Evolutionary conservation across 1,140 invertebrate species (phyloP), one percentile per base, ranked within the genome.

Genomic region (Arion vulgaris): DNA sequence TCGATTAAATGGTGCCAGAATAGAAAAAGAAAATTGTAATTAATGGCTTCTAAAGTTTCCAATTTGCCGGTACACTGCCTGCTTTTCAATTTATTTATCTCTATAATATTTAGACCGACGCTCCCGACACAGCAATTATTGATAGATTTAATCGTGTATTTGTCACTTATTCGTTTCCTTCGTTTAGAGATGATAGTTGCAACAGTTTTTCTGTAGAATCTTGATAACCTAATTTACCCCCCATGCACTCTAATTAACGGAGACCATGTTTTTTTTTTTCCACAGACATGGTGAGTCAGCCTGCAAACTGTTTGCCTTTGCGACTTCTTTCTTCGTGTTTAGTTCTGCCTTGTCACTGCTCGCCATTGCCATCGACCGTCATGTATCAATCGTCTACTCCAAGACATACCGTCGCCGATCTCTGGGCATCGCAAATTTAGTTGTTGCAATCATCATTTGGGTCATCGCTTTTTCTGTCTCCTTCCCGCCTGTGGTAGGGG

Each of bases 281-380:
- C 38, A 9, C 80, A 81, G 80, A 62, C 86, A 90, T 73, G 88
- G 89, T 15, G 81, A 87, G 0, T 81, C 86, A 0, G 87, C 87
- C 0, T 91, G 90, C 80, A 88, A 86, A n/a, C 84, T 90, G 13
- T 79, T 91, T 17, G 90, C 89, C n/a, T 91, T 91, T 81, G 87
- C 89, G 17, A 90, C 89, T 77, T 86, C 89, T 11, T 90, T 91
- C 80, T 91, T 91, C 81, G 85, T 89, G 0, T 90, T 88, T 77
- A 88, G 88, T 71, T 89, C 89, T 0, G 78, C 85, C 13, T 82
- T 89, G 28, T 84, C 87, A 0, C 80, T 91, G 26, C 80, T 91
- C n/a, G 86, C 85, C 26, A 84, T 91, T n/a, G 85, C 89, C n/a
- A 80, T 90, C 17, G 90, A 91, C 74, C 79, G 90, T 34, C 87